These are phyloP conservation scores for Diaperis boleti DNA, from an alignment of 2,888 invertebrate species.

Conservation along the genomic window DNA sequence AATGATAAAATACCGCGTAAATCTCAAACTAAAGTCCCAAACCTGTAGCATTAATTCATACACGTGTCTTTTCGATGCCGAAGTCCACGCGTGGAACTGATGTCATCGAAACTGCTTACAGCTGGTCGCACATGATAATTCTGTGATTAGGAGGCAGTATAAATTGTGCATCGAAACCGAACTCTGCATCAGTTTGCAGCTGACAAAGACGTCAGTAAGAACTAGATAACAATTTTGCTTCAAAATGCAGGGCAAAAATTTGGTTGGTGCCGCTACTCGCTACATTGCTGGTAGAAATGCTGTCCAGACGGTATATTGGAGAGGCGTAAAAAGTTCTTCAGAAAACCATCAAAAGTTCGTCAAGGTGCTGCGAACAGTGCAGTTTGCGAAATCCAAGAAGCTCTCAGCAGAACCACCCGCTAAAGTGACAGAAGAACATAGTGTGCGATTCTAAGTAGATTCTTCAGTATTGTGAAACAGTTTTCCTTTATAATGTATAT, in stretches of 20 bases:
- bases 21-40: no score
- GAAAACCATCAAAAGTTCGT: slow-evolving; percentile 54
- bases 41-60: no score
- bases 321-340: slow-evolving; percentile 66
- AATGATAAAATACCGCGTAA: no score
- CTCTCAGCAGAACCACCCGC: slow-evolving; percentile 17
- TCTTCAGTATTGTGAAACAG: slow-evolving; percentile 8
- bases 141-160: slow-evolving; percentile 17
- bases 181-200: neutral
- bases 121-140: slow-evolving; percentile 31
- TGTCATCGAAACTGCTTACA: slow-evolving; percentile 28
- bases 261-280: slow-evolving; percentile 79
- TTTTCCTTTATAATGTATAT: no score
- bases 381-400: slow-evolving; percentile 50
- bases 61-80: slow-evolving; percentile 21
- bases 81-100: slow-evolving; percentile 14
- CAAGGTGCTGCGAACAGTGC: slow-evolving; percentile 61
- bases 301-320: slow-evolving; percentile 83
- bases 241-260: slow-evolving; percentile 65
- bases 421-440: slow-evolving; percentile 32
- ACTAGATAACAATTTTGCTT: neutral
- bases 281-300: slow-evolving; percentile 81
- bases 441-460: slow-evolving; percentile 19
- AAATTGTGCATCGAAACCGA: slow-evolving; percentile 1
- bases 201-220: slow-evolving; percentile 1